Base-by-base conservation (phyloP, 92 coral and sea anemone species). In the Siderastrea radians region DNA sequence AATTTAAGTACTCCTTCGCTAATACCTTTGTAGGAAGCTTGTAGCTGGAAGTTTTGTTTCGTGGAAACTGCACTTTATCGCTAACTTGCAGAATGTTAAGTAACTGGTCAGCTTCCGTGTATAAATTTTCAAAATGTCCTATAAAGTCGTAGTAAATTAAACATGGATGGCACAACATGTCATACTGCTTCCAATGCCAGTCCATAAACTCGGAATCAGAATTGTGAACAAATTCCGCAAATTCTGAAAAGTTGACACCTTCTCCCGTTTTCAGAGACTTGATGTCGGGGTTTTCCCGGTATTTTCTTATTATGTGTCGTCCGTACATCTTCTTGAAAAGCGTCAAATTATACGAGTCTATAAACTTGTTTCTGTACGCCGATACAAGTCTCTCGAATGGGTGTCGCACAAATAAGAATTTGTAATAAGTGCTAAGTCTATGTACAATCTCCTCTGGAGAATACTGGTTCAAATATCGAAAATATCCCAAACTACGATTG, bases 301-400 rank as follows among this genome's bases (percentile, higher is more conserved):
- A 97, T 61, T 92, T 90, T 79, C 82, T 70, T 54, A 97, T 97
- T 14, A 97, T 97, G 53, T 80, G 82, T 15, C 98, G 93, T 1
- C 99, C 99, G 68, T 97, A 97, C 9, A 92, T 80, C 71, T 90
- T 90, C 81, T 92, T 92, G 73, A 97, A 97, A 49, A 95, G 95
- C 49, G 99, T 95, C 70, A 86, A 68, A 65, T 97, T 97, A 84
- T 97, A 97, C 10, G 97, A 92, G 77, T 97, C 98, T 10, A 95
- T 90, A 49, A 97, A 97, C 86, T 97, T 97, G 90, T 97, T 97
- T 84, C 99, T 93, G 79, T 95, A 97, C 1, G 99, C 99, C 7
- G 99, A 97, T 2, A 94, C 96, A 2, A 97, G 85, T 60, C 99
- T 80, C 75, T 97, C 98, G 84, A 92, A 95, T 1, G 99, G 99